These are phyloP conservation scores for Delichon dasypus DNA, from an alignment of 2,797 vertebrate species.

Conservation along the genomic window DNA sequence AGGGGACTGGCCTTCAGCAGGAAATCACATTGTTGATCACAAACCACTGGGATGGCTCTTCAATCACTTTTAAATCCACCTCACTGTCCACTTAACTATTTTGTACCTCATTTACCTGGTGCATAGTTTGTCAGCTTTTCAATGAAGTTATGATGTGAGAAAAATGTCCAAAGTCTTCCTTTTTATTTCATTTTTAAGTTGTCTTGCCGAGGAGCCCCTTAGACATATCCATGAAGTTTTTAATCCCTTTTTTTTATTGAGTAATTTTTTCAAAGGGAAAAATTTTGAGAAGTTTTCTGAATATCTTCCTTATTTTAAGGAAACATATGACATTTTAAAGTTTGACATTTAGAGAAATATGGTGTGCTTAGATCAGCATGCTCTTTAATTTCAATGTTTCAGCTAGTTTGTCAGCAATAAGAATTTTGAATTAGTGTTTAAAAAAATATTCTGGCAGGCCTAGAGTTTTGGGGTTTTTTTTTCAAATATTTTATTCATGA, in stretches of 20 bases:
- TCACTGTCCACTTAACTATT: neutral
- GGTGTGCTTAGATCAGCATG: neutral
- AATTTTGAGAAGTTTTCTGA: neutral
- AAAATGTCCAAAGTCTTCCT: neutral
- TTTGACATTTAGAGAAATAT: slow-evolving; percentile 35
- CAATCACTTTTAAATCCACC: neutral
- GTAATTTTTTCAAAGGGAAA: neutral
- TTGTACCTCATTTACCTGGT: neutral
- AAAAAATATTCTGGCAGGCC: neutral
- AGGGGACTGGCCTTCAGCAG: neutral
- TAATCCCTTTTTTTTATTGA: neutral
- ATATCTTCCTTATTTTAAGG: neutral
- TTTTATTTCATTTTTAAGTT: neutral
- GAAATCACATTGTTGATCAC: accelerated
- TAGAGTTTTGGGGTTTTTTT: neutral
- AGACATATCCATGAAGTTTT: neutral
- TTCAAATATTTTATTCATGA: neutral
- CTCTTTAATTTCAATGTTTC: slow-evolving; percentile 21
- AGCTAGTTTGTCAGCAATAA: neutral
- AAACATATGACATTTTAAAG: slow-evolving; percentile 12
- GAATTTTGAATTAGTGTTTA: neutral
- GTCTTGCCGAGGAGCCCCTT: neutral
- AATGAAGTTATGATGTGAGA: neutral
- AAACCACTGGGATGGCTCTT: neutral
- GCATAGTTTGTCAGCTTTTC: neutral